Conservation (phyloP, 1,140 invertebrate species). For the Monochamus saltuarius region DNA sequence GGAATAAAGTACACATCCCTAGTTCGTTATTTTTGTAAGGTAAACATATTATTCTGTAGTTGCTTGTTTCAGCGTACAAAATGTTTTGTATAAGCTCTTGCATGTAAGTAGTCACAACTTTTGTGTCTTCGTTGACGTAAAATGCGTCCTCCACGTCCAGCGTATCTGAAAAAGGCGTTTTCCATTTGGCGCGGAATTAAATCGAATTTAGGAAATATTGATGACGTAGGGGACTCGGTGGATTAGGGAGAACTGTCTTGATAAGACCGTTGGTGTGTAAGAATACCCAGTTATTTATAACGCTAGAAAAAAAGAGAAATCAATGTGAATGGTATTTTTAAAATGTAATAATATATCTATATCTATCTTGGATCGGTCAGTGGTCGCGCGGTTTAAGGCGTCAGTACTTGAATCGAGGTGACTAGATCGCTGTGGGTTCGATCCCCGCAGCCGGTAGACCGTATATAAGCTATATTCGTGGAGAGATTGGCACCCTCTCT, state of each 20-base stretch:
- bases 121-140: conserved; percentile 20
- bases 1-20: conserved; percentile 38
- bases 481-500: too few relatives aligned
- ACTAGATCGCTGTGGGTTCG: too few relatives aligned
- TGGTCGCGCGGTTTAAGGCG: too few relatives aligned
- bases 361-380: too few relatives aligned
- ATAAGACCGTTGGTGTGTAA: conserved; percentile 63
- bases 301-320: conserved; percentile 10
- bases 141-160: conserved; percentile 60
- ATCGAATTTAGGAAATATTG: conserved; percentile 70
- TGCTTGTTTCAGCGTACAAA: conserved; percentile 31
- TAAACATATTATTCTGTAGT: conserved; percentile 34
- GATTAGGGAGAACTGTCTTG: conserved; percentile 49
- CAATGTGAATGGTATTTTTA: too few relatives aligned
- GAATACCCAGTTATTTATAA: conserved; percentile 66
- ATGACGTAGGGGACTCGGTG: conserved; percentile 50
- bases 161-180: conserved; percentile 60
- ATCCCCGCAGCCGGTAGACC: too few relatives aligned
- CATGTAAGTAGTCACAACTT: conserved; percentile 36
- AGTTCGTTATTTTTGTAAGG: conserved; percentile 41
- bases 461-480: too few relatives aligned
- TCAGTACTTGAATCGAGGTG: too few relatives aligned
- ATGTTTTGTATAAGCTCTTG: conserved; percentile 29
- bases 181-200: conserved; percentile 75
- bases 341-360: too few relatives aligned